phyloP scores from a whole-genome alignment of 2,888 invertebrate species.

The Dryobota labecula region DNA sequence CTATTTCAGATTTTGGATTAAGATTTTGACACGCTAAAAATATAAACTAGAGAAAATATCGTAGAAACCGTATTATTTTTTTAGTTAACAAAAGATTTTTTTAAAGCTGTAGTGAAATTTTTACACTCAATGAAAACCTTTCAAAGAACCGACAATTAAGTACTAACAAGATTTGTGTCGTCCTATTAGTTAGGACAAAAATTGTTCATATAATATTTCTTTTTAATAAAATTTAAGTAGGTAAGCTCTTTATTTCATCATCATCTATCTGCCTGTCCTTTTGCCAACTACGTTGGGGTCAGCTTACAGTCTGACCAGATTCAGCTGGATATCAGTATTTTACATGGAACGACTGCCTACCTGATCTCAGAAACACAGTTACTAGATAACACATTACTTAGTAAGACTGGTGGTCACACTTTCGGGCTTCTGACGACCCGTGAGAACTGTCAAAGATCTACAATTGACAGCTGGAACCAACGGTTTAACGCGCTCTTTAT shows the following conservation, averaged over 20 bases:
- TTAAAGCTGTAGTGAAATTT: background rate
- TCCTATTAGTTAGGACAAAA: background rate
- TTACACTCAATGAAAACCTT: background rate
- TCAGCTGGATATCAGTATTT: background rate
- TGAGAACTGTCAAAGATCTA: background rate
- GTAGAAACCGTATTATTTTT: background rate
- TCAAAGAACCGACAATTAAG: background rate
- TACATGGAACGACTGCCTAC: background rate
- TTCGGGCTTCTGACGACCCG: background rate
- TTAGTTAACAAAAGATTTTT: background rate
- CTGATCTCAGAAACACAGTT: background rate
- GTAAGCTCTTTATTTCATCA: background rate
- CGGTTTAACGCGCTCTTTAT: background rate
- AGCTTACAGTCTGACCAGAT: background rate
- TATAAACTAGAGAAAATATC: background rate
- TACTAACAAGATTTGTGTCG: background rate
- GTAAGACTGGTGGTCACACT: background rate
- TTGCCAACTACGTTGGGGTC: background rate
- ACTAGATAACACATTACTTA: background rate
- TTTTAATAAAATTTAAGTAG: background rate
- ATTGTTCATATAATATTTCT: background rate
- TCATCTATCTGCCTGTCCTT: background rate
- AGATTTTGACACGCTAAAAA: conserved; percentile 25
- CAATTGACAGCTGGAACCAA: background rate
- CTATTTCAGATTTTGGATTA: conserved; percentile 10